A percentile compares a stretch with the other conserved stretches of the same genome.
These are phyloP conservation scores for Corbicula japonica DNA, from an alignment of 2,888 invertebrate genomes.

Conservation along the genomic window DNA sequence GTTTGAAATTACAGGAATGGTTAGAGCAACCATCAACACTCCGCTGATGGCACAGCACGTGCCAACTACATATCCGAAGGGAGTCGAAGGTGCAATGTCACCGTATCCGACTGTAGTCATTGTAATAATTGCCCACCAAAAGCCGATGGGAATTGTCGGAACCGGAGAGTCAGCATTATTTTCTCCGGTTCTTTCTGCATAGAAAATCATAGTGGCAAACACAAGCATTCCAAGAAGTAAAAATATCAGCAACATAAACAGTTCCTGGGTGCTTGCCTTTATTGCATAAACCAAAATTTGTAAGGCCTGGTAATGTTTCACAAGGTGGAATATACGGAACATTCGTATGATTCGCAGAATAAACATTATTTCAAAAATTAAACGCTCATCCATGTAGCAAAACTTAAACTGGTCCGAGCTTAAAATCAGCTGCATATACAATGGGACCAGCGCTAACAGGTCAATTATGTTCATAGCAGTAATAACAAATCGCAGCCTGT, in stretches of 20 bases:
- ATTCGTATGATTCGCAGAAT: conserved; percentile 87
- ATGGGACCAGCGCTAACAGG: conserved; percentile 84
- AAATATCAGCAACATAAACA: conserved; percentile 85
- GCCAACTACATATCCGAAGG: conserved; percentile 84
- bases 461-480: conserved; percentile 85
- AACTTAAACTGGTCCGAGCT: conserved; percentile 78
- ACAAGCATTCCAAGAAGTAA: conserved; percentile 86
- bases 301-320: conserved; percentile 87
- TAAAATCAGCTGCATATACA: conserved; percentile 84
- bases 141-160: conserved; percentile 86
- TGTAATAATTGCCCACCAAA: conserved; percentile 87
- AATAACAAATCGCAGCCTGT: conserved; percentile 80
- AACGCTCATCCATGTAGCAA: conserved; percentile 82
- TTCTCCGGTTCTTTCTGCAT: conserved; percentile 84
- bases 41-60: conserved; percentile 84
- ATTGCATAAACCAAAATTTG: conserved; percentile 87
- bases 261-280: conserved; percentile 86
- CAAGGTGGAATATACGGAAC: conserved; percentile 87
- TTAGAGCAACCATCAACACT: conserved; percentile 84
- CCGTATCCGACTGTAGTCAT: conserved; percentile 86
- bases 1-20: conserved; percentile 86
- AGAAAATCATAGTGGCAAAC: conserved; percentile 86
- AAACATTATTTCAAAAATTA: conserved; percentile 86
- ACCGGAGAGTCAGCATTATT: conserved; percentile 72
- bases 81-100: conserved; percentile 82